Evolutionary conservation across 1,140 invertebrate genomes (phyloP), one percentile per base, ranked within the genome.

Genomic region (Berghia stephanieae): DNA sequence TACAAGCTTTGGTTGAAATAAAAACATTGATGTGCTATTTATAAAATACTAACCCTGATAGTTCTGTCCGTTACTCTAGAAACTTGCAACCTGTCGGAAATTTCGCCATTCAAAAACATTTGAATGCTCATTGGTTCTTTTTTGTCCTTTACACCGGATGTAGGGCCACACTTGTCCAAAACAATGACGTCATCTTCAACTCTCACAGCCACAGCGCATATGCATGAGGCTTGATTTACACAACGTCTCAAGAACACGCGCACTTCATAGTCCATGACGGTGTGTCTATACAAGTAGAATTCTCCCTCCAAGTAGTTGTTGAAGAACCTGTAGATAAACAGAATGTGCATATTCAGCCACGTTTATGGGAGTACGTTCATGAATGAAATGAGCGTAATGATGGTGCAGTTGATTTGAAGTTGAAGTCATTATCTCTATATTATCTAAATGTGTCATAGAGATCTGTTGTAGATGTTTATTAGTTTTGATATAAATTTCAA

Each of bases 261-360:
- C 1, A 83, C 80, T 77, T 83, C 38, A 81, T 49, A 75, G 76
- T 44, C 75, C 44, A 42, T 46, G 75, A 73, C 80, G 82, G 70
- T 85, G 81, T 55, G 73, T 77, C 42, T 75, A 55, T 85, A 85
- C 13, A 86, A 34, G 21, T 86, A 36, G 69, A 87, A 85, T 74
- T 85, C 83, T 69, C 86, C 86, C 75, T 84, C 84, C 46, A 81
- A 72, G 75, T 81, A 86, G 70, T 83, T 85, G 77, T 87, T 79
- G 55, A 81, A 86, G 55, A 77, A 63, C 55, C 85, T 87, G 73
- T 76, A 83, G 81, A 55, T 57, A 36, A 77, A 55, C 78, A 68
- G 63, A 21, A 78, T n/a, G 34, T 69, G n/a, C n/a, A n/a, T n/a
- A n/a, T n/a, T n/a, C n/a, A n/a, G n/a, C n/a, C n/a, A n/a, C n/a